Evolutionary conservation across 1,140 invertebrate genomes (phyloP), one percentile per base, ranked within the genome.

Genomic region (Aphis craccivora): DNA sequence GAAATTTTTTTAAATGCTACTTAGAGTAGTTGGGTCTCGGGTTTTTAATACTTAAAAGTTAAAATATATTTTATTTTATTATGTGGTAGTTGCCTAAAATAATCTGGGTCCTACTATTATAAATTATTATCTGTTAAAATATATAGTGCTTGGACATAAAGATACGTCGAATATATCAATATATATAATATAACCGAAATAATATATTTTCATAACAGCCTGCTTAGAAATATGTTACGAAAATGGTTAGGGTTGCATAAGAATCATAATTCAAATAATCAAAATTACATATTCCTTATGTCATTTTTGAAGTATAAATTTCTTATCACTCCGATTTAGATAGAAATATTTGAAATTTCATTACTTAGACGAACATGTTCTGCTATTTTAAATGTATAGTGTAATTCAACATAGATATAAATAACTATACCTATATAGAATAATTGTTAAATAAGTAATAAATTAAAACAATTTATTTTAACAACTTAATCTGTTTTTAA

Each of bases 381-480:
- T 11, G 20, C 7, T 14, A 2, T 18, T 45, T 86, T 81, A 81
- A 35, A 22, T 37, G 20, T 20, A 81, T 22, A 81, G 35, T 81
- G 35, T 25, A 20, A 84, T 84, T 84, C 2, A 25, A 37, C 2
- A 84, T 25, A 40, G 8, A 86, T 45, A 43, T 86, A 18, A 45
- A 30, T 86, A 1, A 86, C 11, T 30, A 40, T 30, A 40, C 37
- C 37, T 40, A 40, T 40, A 11, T 45, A 23, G 22, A 43, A 43
- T 45, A 30, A 86, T 43, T 11, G 37, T 86, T 45, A 45, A 84
- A 84, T 37, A 43, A 43, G 76, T 81, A 81, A 81, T 81, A 81
- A 67, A 67, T 67, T n/a, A 67, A 60, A n/a, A 81, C 76, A 81
- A 37, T 67, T 67, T 37, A 81, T 84, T 84, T 43, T 45, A 84